A percentile compares a stretch with the other conserved stretches of the same genome.
phyloP scores from a whole-genome alignment of 2,888 invertebrate species.

The Dinocampus coccinellae region DNA sequence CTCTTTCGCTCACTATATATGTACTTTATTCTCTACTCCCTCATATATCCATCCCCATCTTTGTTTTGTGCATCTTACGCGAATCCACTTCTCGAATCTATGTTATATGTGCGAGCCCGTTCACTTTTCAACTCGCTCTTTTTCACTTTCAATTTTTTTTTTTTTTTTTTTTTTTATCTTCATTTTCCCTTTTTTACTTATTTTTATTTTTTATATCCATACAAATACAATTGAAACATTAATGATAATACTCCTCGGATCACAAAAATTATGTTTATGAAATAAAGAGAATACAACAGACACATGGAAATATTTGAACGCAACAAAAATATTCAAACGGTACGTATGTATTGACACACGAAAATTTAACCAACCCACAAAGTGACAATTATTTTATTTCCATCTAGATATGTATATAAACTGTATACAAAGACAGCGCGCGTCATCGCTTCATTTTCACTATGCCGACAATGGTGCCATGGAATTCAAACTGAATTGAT shows the following conservation, averaged over 20 bases:
- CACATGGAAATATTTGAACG: neutral
- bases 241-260: conserved; percentile 16
- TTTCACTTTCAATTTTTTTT: neutral
- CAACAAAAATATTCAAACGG: neutral
- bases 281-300: neutral
- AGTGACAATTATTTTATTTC: neutral
- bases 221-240: conserved; percentile 17
- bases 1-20: conserved; percentile 40
- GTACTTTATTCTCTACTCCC: conserved; percentile 16
- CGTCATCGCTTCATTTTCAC: conserved; percentile 22
- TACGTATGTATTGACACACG: neutral
- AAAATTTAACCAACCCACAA: neutral
- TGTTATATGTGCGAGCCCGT: neutral
- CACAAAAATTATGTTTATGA: neutral
- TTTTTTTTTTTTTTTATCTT: neutral
- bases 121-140: neutral
- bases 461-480: conserved; percentile 2
- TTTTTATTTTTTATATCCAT: neutral
- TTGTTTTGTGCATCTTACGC: neutral
- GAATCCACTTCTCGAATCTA: neutral
- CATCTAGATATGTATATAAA: neutral
- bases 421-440: neutral
- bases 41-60: conserved; percentile 36
- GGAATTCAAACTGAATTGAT: conserved; percentile 19
- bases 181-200: conserved; percentile 22